phyloP scores from a whole-genome alignment of 1,140 invertebrate species.

The Idris sp. region DNA sequence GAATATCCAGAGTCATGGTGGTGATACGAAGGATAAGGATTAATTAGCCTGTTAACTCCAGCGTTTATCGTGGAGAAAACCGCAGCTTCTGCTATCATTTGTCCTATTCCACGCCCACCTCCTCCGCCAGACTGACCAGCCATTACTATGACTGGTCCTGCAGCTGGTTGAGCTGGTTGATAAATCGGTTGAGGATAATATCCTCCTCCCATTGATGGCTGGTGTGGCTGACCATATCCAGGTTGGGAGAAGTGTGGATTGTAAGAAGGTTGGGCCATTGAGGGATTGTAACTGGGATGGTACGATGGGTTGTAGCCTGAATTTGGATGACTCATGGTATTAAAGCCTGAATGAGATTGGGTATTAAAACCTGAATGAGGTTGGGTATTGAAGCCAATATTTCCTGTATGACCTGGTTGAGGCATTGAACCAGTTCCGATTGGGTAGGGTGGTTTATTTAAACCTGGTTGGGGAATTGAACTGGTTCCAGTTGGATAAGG shows the following conservation, averaged over 20 bases:
- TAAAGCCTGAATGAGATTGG: slow-evolving; percentile 25
- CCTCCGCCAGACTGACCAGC: slow-evolving; percentile 60
- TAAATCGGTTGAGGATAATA: slow-evolving; percentile 64
- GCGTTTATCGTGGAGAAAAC: slow-evolving; percentile 70
- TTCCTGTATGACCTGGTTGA: slow-evolving; percentile 44
- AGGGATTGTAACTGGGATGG: slow-evolving; percentile 31
- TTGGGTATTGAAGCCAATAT: slow-evolving; percentile 36
- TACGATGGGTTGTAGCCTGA: slow-evolving; percentile 17
- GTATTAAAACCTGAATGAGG: slow-evolving; percentile 35
- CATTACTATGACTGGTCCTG: slow-evolving; percentile 67
- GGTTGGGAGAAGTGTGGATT: slow-evolving; percentile 36
- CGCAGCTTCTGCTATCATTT: slow-evolving; percentile 70
- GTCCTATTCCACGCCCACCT: slow-evolving; percentile 64
- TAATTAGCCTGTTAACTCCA: slow-evolving; percentile 68
- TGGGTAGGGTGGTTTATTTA: slow-evolving; percentile 25
- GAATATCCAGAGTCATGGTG: not conserved
- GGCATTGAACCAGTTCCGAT: slow-evolving; percentile 25
- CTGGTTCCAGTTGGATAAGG: slow-evolving; percentile 5
- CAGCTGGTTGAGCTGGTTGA: slow-evolving; percentile 64
- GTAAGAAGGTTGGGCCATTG: slow-evolving; percentile 33
- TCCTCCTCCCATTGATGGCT: slow-evolving; percentile 21
- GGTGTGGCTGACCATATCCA: slow-evolving; percentile 18
- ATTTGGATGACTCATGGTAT: slow-evolving; percentile 26
- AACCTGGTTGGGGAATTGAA: slow-evolving; percentile 30
- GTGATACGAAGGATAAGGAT: slow-evolving; percentile 61